Base-by-base conservation (phyloP, 2,113 vertebrate species). In the cat (Felis catus) region DNA sequence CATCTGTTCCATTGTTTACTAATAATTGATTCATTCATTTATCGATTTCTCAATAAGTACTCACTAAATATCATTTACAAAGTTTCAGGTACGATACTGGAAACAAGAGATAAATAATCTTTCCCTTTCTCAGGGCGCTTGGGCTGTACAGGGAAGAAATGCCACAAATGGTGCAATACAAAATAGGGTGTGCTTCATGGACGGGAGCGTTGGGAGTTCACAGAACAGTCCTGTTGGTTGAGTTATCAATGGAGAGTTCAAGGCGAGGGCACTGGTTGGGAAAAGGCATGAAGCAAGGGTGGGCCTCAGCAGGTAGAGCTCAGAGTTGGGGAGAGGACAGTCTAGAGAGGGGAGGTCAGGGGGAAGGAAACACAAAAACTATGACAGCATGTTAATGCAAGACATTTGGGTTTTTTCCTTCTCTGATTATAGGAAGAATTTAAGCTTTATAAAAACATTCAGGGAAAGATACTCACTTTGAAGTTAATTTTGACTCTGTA, bases 401-500 rank as follows among this genome's bases (percentile, higher is more conserved):
- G 51, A 78, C 39, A 74, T 36, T 16, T 45, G 70, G 51, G 29
- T 89, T 39, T 66, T 89, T 74, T n/a, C 78, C 79, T 53, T 53
- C 27, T 31, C 71, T 84, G 33, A 79, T 29, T 65, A 51, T 21
- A 88, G 79, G 16, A 53, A 83, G 10, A 33, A 91, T 83, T 71
- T 63, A 63, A 71, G 73, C 25, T 73, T 81, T 66, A 51, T 48
- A 55, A 74, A 84, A 45, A 61, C 7, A 51, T 36, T 33, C 23
- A 61, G 3, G n/a, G 33, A 21, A 98, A 97, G 88, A 31, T 92
- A 98, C 99, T 99, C 96, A 99, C 99, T 98, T 98, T 99, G 98
- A 99, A 99, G 94, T 98, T 94, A 97, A 99, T 99, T 98, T 99
- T 99, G 89, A 99, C 98, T 97, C 95, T 98, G 73, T 99, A 99